Evolutionary conservation across 1,140 invertebrate genomes (phyloP).

Genomic region (Drosophila gunungcola): DNA sequence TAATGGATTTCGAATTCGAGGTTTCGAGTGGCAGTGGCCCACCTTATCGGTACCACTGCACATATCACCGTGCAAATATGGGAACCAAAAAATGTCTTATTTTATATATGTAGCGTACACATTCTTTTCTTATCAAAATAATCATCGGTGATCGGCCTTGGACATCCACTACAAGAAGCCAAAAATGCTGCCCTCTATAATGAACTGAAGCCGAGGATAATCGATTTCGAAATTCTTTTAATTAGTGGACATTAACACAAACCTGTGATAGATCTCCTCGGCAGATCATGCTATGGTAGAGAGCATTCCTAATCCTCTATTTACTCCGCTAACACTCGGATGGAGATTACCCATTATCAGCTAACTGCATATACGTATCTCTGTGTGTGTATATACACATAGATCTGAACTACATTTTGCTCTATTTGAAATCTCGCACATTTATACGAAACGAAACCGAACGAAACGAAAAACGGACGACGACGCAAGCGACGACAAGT

Average conservation of each 20-base stretch:
- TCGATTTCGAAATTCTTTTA: conserved; percentile 9
- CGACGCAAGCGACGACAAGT: conserved; percentile 56
- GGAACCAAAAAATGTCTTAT: conserved; percentile 8
- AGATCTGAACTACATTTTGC: conserved; percentile 77
- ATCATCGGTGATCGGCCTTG: conserved; percentile 38
- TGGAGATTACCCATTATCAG: conserved; percentile 66
- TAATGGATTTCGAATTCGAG: conserved; percentile 62
- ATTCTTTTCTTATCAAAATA: conserved; percentile 33
- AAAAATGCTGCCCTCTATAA: not conserved
- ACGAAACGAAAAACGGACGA: conserved; percentile 49
- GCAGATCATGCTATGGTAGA: conserved; percentile 15
- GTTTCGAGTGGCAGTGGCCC: conserved; percentile 23
- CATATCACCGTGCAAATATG: conserved; percentile 41
- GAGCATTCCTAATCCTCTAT: conserved; percentile 29
- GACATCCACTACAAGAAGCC: conserved; percentile 16
- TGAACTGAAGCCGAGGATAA: conserved; percentile 7
- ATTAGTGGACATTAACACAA: conserved; percentile 45
- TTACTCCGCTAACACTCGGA: conserved; percentile 48
- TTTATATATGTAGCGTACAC: conserved; percentile 2
- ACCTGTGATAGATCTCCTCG: conserved; percentile 19
- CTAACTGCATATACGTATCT: conserved; percentile 15
- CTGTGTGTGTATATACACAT: conserved; percentile 32
- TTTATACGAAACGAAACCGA: conserved; percentile 63
- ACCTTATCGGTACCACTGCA: conserved; percentile 40
- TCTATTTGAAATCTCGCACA: conserved; percentile 81